Percentiles rank a stretch among this genome's conserved stretches.
Conservation (phyloP, 2,888 invertebrate genomes). For the Acleris sparsana region DNA sequence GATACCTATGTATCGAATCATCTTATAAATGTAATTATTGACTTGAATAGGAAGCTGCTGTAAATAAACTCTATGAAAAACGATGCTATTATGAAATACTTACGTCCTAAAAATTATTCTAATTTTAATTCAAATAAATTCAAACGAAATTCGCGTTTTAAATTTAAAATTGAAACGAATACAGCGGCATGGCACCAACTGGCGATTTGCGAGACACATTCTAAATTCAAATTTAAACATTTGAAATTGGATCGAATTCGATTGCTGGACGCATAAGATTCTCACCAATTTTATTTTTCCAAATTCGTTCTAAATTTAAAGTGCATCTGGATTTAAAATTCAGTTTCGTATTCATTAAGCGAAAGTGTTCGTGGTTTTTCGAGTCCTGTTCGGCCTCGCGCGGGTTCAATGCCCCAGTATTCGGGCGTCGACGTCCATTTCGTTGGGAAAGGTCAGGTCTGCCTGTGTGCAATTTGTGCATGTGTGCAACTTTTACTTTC, state of each 20-base stretch:
- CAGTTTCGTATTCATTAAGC: constrained; percentile 52
- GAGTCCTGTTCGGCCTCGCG: constrained; percentile 72
- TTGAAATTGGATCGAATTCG: neutral
- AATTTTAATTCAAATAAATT: constrained; percentile 32
- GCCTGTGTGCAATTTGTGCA: constrained; percentile 50
- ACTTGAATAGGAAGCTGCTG: too few relatives aligned
- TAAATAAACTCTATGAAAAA: neutral
- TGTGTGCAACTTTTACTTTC: constrained; percentile 74
- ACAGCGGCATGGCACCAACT: constrained; percentile 6
- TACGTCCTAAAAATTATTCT: constrained; percentile 4
- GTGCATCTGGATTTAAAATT: neutral
- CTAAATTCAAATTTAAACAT: constrained; percentile 5
- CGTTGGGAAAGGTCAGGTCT: constrained; percentile 79
- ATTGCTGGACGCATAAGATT: neutral
- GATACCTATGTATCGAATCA: too few relatives aligned
- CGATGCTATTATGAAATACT: neutral
- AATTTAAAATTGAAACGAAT: constrained; percentile 36
- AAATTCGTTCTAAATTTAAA: neutral
- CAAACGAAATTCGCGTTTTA: constrained; percentile 25
- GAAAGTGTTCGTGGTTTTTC: constrained; percentile 66
- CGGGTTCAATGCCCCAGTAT: constrained; percentile 62
- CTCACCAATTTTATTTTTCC: neutral
- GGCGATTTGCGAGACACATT: constrained; percentile 2
- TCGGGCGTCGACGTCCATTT: constrained; percentile 71
- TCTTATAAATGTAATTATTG: too few relatives aligned